These are phyloP conservation scores for Volucella bombylans DNA, from an alignment of 2,888 invertebrate genomes.

Conservation along the genomic window DNA sequence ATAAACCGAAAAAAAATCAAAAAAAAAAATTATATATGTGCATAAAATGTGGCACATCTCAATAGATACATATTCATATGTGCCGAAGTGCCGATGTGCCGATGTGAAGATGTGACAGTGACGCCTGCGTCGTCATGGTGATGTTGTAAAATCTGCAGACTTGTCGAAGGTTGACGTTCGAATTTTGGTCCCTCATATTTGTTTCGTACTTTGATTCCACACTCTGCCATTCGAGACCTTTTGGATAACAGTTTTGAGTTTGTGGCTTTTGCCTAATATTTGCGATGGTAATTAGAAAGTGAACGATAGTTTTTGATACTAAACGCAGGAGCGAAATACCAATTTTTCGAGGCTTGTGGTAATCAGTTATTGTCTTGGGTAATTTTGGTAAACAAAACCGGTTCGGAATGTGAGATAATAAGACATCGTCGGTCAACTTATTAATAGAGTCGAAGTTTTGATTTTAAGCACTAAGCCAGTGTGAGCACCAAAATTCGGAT, in stretches of 20 bases:
- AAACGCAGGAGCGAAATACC: background rate
- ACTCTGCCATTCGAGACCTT: background rate
- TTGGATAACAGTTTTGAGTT: slow-evolving; percentile 26
- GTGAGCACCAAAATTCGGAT: too few relatives aligned
- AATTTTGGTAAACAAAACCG: background rate
- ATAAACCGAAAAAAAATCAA: slow-evolving; percentile 10
- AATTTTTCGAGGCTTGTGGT: background rate
- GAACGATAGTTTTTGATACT: slow-evolving; percentile 56
- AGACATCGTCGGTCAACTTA: too few relatives aligned
- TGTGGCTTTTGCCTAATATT: slow-evolving; percentile 60
- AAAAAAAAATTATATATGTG: background rate
- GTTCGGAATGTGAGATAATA: too few relatives aligned
- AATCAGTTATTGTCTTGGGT: slow-evolving; percentile 37
- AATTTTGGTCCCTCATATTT: background rate
- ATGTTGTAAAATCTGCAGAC: slow-evolving; percentile 50
- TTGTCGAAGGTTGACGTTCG: slow-evolving; percentile 34
- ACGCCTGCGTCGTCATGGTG: background rate
- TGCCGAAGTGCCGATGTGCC: background rate
- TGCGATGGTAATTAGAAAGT: slow-evolving; percentile 65
- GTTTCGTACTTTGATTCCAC: too few relatives aligned
- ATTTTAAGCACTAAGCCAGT: too few relatives aligned
- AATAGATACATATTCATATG: too few relatives aligned
- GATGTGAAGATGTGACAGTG: slow-evolving; percentile 7
- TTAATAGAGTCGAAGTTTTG: too few relatives aligned
- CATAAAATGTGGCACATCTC: too few relatives aligned